These are phyloP conservation scores for Zaprionus vittiger DNA, from an alignment of 1,140 invertebrate species.

Conservation along the genomic window DNA sequence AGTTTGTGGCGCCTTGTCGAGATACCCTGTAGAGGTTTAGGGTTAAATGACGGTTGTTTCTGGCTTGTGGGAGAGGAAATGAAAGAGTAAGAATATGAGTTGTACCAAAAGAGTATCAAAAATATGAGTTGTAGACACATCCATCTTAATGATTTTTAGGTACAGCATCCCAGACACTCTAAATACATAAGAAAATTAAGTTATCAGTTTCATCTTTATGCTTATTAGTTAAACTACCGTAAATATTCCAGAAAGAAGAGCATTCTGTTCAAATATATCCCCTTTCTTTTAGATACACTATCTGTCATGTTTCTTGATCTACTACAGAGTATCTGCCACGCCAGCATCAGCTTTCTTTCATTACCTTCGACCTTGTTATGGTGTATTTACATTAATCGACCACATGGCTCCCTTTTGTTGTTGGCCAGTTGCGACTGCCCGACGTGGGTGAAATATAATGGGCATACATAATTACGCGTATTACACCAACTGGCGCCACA, in stretches of 20 bases:
- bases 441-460: slow-evolving; percentile 17
- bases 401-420: slow-evolving; percentile 32
- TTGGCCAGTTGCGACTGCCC: slow-evolving; percentile 8
- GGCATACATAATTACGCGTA: slow-evolving; percentile 5
- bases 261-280: too few species aligned
- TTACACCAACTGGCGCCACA: slow-evolving; percentile 42
- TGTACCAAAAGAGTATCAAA: too few species aligned
- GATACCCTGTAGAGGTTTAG: slow-evolving; percentile 6
- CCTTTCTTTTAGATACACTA: too few species aligned
- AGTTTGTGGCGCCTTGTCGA: not conserved
- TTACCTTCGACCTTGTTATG: slow-evolving; percentile 32
- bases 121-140: too few species aligned
- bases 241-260: too few species aligned
- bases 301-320: not conserved
- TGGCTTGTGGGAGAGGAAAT: not conserved
- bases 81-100: not conserved
- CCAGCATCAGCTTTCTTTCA: not conserved
- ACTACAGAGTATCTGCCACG: not conserved
- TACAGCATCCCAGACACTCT: too few species aligned
- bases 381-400: slow-evolving; percentile 17
- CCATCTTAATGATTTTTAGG: too few species aligned
- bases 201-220: too few species aligned
- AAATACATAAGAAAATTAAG: not conserved
- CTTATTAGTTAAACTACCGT: too few species aligned
- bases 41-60: not conserved